These are phyloP conservation scores for Rhorus exstirpatorius DNA, from an alignment of 2,888 invertebrate species.

Conservation along the genomic window DNA sequence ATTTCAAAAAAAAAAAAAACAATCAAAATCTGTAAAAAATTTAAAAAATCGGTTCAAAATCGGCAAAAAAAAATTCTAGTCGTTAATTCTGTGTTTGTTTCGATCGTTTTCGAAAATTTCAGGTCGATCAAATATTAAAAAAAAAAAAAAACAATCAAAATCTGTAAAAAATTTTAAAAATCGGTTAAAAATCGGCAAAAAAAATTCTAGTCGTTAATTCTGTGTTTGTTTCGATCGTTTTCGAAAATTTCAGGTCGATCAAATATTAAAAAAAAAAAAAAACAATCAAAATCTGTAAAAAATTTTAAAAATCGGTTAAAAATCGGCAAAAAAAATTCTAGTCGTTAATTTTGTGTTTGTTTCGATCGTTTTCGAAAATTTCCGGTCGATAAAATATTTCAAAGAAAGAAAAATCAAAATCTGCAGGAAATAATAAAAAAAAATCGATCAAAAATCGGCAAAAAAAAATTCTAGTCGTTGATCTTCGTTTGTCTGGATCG, in stretches of 20 bases:
- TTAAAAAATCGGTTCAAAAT: no score
- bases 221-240: slow-evolving; percentile 11
- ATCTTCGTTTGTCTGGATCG: not conserved
- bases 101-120: slow-evolving; percentile 17
- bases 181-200: no score
- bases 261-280: not conserved
- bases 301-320: no score
- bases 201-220: no score
- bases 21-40: not conserved
- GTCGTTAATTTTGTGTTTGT: no score
- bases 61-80: no score
- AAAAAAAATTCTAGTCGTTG: no score
- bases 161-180: not conserved
- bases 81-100: no score
- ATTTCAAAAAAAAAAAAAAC: not conserved
- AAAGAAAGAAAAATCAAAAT: not conserved
- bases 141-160: not conserved
- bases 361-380: slow-evolving; percentile 38
- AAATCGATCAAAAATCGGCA: no score
- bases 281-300: not conserved
- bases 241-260: slow-evolving; percentile 77
- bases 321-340: no score
- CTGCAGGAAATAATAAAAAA: not conserved
- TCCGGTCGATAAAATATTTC: slow-evolving; percentile 75
- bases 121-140: not conserved